A percentile compares a stretch with the other conserved stretches of the same genome.
These are phyloP conservation scores for Alectoris magna DNA, from an alignment of 2,797 vertebrate species.

Conservation along the genomic window DNA sequence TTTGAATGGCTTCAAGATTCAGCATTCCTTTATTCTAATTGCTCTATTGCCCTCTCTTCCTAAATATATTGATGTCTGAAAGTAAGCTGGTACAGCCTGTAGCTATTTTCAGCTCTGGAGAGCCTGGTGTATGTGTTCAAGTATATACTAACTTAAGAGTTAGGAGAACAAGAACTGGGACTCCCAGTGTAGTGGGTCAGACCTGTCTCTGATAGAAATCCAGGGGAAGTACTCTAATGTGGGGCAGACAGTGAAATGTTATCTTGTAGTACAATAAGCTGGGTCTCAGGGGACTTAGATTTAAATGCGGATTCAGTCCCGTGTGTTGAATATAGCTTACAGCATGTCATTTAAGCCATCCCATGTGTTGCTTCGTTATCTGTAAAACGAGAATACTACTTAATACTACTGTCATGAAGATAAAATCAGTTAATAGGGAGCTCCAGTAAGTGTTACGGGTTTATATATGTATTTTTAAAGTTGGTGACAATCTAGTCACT, in stretches of 20 bases:
- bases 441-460: not conserved
- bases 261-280: not conserved
- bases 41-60: not conserved
- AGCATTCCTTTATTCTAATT: not conserved
- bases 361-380: not conserved
- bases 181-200: not conserved
- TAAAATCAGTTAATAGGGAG: not conserved
- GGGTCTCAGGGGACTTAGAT: not conserved
- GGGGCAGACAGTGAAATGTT: not conserved
- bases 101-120: not conserved
- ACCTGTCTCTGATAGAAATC: not conserved
- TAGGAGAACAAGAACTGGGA: not conserved
- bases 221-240: not conserved
- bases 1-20: not conserved
- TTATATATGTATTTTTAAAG: not conserved
- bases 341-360: not conserved
- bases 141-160: not conserved
- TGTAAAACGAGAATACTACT: not conserved
- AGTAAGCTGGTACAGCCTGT: not conserved
- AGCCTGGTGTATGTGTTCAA: not conserved
- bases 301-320: conserved; percentile 9
- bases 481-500: not conserved
- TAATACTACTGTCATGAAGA: not conserved
- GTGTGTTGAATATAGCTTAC: not conserved
- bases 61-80: not conserved